These are phyloP conservation scores for Aleiodes sp. DNA, from an alignment of 1,140 invertebrate species.

Conservation along the genomic window DNA sequence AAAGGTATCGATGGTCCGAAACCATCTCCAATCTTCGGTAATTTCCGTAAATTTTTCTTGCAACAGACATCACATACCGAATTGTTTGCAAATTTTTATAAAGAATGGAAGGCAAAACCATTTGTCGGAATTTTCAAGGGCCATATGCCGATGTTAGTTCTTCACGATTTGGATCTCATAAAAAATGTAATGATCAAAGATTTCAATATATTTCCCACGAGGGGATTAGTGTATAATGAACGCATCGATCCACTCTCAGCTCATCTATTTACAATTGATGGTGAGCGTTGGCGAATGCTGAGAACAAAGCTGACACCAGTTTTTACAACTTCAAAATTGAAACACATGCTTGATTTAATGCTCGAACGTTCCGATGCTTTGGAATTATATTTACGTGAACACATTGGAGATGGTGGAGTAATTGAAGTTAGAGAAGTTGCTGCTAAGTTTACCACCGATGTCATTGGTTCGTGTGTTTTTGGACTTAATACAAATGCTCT, in stretches of 20 bases:
- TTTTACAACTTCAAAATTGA: constrained; percentile 2
- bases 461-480: constrained; percentile 67
- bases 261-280: constrained; percentile 13
- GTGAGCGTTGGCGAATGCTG: constrained; percentile 39
- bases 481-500: constrained; percentile 66
- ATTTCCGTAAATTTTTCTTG: constrained; percentile 30
- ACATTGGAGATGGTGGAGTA: constrained; percentile 40
- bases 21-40: constrained; percentile 57
- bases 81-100: no score
- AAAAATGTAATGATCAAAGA: constrained; percentile 71
- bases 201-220: constrained; percentile 66
- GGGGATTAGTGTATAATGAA: constrained; percentile 61
- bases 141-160: constrained; percentile 61
- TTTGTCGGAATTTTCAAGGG: constrained; percentile 51
- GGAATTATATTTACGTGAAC: constrained; percentile 32
- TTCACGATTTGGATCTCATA: constrained; percentile 70
- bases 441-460: constrained; percentile 64
- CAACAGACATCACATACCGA: constrained; percentile 21
- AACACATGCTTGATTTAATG: constrained; percentile 39
- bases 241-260: constrained; percentile 61
- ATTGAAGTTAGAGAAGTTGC: constrained; percentile 64
- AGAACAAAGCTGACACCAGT: not conserved
- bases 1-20: constrained; percentile 54
- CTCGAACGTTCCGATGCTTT: constrained; percentile 55
- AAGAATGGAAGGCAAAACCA: constrained; percentile 30